Evolutionary conservation across 2,888 invertebrate species (phyloP).

Genomic region (Sicus ferrugineus): DNA sequence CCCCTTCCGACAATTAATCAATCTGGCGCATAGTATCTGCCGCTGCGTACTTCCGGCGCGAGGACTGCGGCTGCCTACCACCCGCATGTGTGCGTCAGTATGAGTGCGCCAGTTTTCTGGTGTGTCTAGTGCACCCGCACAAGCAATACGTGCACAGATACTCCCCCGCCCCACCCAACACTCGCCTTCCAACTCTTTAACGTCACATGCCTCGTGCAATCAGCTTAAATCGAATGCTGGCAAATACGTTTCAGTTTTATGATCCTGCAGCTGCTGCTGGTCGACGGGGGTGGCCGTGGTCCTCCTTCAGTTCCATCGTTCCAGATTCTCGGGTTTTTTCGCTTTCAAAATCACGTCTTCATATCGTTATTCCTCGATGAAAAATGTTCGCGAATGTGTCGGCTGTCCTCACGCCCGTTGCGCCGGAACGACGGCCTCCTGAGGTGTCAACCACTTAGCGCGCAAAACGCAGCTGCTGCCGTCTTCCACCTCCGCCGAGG

Average conservation of each 20-base stretch:
- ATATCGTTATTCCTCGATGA: slow-evolving; percentile 44
- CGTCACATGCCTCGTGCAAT: neutral
- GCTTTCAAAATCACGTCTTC: slow-evolving; percentile 46
- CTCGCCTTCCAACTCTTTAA: neutral
- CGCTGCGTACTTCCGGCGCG: slow-evolving; percentile 9
- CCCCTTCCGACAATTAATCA: slow-evolving; percentile 32
- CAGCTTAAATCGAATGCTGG: slow-evolving; percentile 18
- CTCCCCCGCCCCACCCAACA: neutral
- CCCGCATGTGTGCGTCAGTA: too few relatives aligned
- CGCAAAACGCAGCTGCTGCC: too few relatives aligned
- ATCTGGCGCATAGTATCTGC: slow-evolving; percentile 22
- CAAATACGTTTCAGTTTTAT: slow-evolving; percentile 23
- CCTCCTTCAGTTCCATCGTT: neutral
- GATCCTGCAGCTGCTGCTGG: slow-evolving; percentile 1
- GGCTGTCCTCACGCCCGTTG: neutral
- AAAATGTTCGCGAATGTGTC: slow-evolving; percentile 38
- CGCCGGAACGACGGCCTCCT: too few relatives aligned
- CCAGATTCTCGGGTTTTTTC: slow-evolving; percentile 14
- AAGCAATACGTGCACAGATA: slow-evolving; percentile 33
- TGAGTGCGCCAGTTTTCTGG: neutral
- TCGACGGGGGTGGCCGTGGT: neutral
- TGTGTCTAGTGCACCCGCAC: slow-evolving; percentile 27
- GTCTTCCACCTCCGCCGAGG: too few relatives aligned
- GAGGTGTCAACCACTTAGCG: too few relatives aligned
- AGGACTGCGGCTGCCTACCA: too few relatives aligned